Evolutionary conservation across 1,140 invertebrate genomes (phyloP), one percentile per base, ranked within the genome.

Genomic region (Saccostrea glomerata): DNA sequence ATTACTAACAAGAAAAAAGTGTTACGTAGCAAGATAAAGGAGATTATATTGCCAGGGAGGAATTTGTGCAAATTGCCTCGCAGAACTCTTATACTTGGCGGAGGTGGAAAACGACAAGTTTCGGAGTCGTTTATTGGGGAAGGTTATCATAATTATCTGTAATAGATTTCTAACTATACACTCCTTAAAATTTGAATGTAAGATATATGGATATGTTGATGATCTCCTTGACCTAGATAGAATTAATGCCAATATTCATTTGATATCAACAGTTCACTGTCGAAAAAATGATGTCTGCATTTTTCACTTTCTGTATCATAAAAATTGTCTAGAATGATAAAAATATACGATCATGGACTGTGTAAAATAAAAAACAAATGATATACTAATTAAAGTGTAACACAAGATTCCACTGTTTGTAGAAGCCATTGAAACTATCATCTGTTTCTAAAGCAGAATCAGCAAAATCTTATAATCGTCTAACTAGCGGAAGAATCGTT

Each of bases 1-100:
- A 77, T 77, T 77, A 77, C 70, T 77, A 77, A 77, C 70, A 77
- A 77, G 70, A 77, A 77, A 66, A 77, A 77, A 77, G 70, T 77
- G 70, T 77, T 77, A 77, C 70, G 25, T 77, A 30, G 70, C 25
- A 30, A 77, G 70, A 77, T 77, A 77, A 77, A 77, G 70, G 70
- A 77, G 70, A 77, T 77, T 30, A 77, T 77, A 77, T 77, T 77
- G 70, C 70, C 30, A 77, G 70, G 11, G 25, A 77, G 70, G 70
- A 77, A 77, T 77, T 77, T 77, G 23, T 77, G 70, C 70, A 77
- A 77, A 30, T 77, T 77, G 70, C 25, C 70, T 25, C 11, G 25
- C 23, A 77, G 13, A 30, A 25, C 70, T 30, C 70, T 77, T 30
- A 30, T 77, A 15, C 70, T 25, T 30, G 30, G 70, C 70, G 70